These are phyloP conservation scores for Phyto melanocephala DNA, from an alignment of 2,888 invertebrate genomes.

Conservation along the genomic window DNA sequence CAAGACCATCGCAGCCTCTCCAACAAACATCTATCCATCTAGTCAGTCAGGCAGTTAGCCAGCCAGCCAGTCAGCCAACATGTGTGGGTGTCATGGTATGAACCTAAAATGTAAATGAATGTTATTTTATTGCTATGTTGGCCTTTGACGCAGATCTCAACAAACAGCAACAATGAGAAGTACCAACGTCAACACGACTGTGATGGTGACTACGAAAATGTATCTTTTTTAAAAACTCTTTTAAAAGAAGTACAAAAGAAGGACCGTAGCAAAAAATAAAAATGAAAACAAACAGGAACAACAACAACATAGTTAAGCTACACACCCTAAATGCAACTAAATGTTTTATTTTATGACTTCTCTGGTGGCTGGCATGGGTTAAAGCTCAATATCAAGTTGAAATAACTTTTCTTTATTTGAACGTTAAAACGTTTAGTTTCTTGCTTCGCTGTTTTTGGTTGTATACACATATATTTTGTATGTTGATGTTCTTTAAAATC, in stretches of 20 bases:
- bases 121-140: slow-evolving; percentile 65
- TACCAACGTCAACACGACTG: neutral
- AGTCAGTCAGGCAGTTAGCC: neutral
- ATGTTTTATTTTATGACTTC: slow-evolving; percentile 64
- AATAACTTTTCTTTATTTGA: slow-evolving; percentile 44
- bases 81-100: slow-evolving; percentile 65
- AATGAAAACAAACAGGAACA: no score
- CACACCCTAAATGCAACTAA: slow-evolving; percentile 63
- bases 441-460: neutral
- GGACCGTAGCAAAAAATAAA: neutral
- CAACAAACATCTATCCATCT: neutral
- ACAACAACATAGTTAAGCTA: slow-evolving; percentile 26
- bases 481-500: slow-evolving; percentile 40
- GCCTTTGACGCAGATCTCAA: slow-evolving; percentile 62
- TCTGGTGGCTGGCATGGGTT: slow-evolving; percentile 62
- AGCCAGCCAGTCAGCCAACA: slow-evolving; percentile 28
- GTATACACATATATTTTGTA: neutral
- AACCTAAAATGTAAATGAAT: slow-evolving; percentile 65
- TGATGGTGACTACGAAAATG: neutral
- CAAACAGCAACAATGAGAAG: slow-evolving; percentile 14
- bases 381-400: slow-evolving; percentile 60
- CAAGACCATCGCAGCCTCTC: neutral
- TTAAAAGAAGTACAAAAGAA: neutral
- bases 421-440: neutral
- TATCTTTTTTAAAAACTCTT: slow-evolving; percentile 15